Evolutionary conservation across 1,140 invertebrate genomes (phyloP).

Genomic region (Megalonaias nervosa): DNA sequence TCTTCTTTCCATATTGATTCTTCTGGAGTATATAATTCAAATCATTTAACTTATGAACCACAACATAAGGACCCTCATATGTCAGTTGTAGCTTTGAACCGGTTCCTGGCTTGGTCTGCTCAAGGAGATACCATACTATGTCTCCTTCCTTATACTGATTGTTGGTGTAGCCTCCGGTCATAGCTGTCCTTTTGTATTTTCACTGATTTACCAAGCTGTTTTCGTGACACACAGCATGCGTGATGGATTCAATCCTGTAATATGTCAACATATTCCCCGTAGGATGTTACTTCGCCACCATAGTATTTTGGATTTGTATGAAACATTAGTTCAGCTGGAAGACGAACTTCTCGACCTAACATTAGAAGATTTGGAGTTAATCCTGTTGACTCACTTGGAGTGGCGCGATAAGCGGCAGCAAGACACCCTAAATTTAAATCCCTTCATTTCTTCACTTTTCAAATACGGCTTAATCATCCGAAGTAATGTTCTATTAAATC

Average conservation of each 20-base stretch:
- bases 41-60: too few relatives aligned
- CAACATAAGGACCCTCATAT: too few relatives aligned
- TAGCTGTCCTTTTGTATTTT: constrained; percentile 3
- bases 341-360: constrained; percentile 39
- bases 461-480: constrained; percentile 20
- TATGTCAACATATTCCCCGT: constrained; percentile 18
- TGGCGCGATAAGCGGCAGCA: constrained; percentile 17
- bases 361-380: constrained; percentile 39
- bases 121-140: constrained; percentile 19
- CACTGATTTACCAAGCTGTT: too few relatives aligned
- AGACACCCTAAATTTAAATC: constrained; percentile 15
- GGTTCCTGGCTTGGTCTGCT: background rate
- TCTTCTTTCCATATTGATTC: constrained; percentile 10
- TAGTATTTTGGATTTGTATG: background rate
- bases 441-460: constrained; percentile 18
- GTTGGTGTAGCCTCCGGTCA: background rate
- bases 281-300: background rate
- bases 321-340: constrained; percentile 39
- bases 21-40: too few relatives aligned
- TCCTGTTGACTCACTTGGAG: constrained; percentile 35
- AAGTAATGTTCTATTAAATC: background rate
- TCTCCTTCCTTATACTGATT: constrained; percentile 22
- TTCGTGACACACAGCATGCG: background rate
- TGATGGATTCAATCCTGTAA: background rate
- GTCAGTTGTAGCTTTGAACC: too few relatives aligned